phyloP scores from a whole-genome alignment of 2,797 vertebrate genomes.

The Carcharodon carcharias region DNA sequence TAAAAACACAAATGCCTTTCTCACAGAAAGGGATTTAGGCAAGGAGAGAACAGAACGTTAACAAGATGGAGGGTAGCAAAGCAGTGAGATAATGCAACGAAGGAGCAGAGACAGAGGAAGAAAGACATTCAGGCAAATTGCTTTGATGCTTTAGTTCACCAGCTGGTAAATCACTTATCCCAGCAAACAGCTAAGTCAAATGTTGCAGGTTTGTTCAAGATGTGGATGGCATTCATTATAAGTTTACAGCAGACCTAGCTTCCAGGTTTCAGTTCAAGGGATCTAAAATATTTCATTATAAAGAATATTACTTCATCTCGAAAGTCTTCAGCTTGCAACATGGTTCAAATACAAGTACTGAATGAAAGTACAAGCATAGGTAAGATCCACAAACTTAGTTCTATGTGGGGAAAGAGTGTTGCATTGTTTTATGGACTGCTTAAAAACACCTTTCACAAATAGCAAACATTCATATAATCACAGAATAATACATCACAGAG shows the following conservation, averaged over 20 bases:
- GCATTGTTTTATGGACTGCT: neutral
- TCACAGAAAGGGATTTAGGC: neutral
- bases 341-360: neutral
- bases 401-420: neutral
- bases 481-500: neutral
- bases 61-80: neutral
- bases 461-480: neutral
- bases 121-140: neutral
- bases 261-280: neutral
- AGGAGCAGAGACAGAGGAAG: neutral
- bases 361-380: neutral
- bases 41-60: neutral
- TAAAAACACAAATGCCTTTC: slow-evolving; percentile 1
- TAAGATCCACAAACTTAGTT: neutral
- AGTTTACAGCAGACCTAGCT: neutral
- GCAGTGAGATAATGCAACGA: neutral
- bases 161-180: neutral
- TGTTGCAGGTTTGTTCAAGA: neutral
- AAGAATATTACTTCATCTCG: neutral
- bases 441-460: neutral
- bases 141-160: neutral
- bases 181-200: neutral
- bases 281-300: neutral
- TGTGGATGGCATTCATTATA: neutral
- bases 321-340: neutral